Evolutionary conservation across 2,797 vertebrate species (phyloP).

Genomic region (Euphonia xanthogaster): DNA sequence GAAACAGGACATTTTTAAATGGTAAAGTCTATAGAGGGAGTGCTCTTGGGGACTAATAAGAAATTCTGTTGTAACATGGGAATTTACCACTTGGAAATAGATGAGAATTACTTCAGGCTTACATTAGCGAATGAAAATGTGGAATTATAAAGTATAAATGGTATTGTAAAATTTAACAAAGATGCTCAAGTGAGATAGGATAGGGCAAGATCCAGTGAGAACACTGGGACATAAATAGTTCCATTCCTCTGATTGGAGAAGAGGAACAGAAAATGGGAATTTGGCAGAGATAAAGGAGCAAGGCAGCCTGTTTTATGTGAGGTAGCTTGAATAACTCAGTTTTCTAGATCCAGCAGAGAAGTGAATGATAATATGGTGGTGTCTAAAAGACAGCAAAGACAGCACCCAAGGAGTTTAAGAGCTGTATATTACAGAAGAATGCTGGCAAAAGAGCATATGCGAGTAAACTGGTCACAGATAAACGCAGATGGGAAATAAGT

Average conservation of each 20-base stretch:
- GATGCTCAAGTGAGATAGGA: not conserved
- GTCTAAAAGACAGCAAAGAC: not conserved
- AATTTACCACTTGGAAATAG: not conserved
- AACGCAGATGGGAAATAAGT: not conserved
- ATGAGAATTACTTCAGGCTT: not conserved
- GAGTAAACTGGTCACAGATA: not conserved
- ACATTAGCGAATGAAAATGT: not conserved
- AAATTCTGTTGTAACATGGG: not conserved
- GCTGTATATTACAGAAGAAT: not conserved
- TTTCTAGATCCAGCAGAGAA: not conserved
- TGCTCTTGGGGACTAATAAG: not conserved
- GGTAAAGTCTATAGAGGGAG: not conserved
- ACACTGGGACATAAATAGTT: not conserved
- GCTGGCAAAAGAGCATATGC: not conserved
- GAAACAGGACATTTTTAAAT: not conserved
- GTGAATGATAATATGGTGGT: not conserved
- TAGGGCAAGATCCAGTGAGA: not conserved
- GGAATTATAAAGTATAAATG: not conserved
- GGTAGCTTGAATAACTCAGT: not conserved
- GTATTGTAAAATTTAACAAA: not conserved
- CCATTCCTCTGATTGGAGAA: not conserved
- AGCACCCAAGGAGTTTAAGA: not conserved
- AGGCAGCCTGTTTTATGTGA: not conserved
- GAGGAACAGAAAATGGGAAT: not conserved
- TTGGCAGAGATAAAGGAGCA: not conserved